These are phyloP conservation scores for Danio kyathit DNA, from an alignment of 2,797 vertebrate genomes.

Conservation along the genomic window DNA sequence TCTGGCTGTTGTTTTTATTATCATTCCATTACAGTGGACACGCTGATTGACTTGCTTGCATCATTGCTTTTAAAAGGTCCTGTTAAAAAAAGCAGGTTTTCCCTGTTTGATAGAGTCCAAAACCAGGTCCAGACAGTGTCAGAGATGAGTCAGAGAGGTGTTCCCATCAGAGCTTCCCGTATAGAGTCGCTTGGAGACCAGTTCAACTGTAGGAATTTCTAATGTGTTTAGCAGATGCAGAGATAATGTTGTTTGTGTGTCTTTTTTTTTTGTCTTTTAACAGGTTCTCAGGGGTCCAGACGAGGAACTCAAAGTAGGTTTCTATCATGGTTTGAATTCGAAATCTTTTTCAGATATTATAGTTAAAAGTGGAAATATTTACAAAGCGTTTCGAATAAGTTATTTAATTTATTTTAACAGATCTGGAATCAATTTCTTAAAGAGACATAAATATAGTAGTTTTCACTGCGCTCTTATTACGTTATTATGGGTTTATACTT, in stretches of 20 bases:
- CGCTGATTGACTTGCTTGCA: constrained; percentile 8
- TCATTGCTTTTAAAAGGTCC: constrained; percentile 5
- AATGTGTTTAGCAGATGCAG: constrained; percentile 9
- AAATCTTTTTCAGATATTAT: too few species aligned
- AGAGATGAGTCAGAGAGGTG: constrained; percentile 8
- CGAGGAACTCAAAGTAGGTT: constrained; percentile 86
- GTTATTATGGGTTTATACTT: too few species aligned
- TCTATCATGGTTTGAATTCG: background rate
- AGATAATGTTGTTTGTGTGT: constrained; percentile 31
- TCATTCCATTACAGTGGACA: constrained; percentile 33
- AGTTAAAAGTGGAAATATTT: too few species aligned
- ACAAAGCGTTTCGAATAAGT: too few species aligned
- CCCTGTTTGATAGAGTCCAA: background rate
- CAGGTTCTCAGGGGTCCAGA: constrained; percentile 80
- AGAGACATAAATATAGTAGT: too few species aligned
- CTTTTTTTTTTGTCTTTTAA: constrained; percentile 48
- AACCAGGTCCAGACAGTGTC: constrained; percentile 1
- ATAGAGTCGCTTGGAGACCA: constrained; percentile 1
- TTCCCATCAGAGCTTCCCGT: constrained; percentile 6
- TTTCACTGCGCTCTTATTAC: too few species aligned
- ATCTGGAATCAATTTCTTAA: too few species aligned
- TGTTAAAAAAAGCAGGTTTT: background rate
- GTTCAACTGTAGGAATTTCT: constrained; percentile 20
- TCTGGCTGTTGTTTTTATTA: constrained; percentile 44
- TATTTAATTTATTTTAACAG: too few species aligned